Base-by-base conservation (phyloP, 2,797 vertebrate genomes). In the Acipenser oxyrinchus region DNA sequence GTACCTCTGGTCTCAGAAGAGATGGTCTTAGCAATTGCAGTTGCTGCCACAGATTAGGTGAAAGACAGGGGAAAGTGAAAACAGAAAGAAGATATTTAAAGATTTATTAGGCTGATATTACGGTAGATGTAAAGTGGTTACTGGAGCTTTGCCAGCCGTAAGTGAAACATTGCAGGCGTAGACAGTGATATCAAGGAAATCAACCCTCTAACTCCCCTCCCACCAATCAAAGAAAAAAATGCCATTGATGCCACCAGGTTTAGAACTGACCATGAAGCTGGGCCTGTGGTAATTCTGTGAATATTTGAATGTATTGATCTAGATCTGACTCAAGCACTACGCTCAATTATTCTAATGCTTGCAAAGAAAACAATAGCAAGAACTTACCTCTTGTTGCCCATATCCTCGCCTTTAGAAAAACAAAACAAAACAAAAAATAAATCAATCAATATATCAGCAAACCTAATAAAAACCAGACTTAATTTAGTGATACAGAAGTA, bases 1-100 rank as follows among this genome's bases (percentile, higher is more conserved):
- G 74, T 97, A 98, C 95, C 95, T 99, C 95, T 73, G 94, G 93
- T 84, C 94, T 96, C 79, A 98, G 95, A 80, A 97, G 94, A 85
- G 94, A 95, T 77, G 95, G 93, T 84, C 93, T 95, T 91, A 99
- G 88, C 83, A 98, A 88, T 88, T 98, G 95, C 82, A 96, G 94
- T 84, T 95, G 95, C 91, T 95, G 79, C 66, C 82, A 86, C 83
- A 82, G 75, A 85, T 90, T 77, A 85, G 74, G 70, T 77, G 64
- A 78, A 77, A 87, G 51, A 80, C 70, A 78, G 76, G 66, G 66
- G 67, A 70, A 64, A 65, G 68, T 68, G 64, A 59, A 75, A 79
- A 72, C 9, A 62, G 62, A 81, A 51, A 81, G 52, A 72, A 62
- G 65, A 72, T 7, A 74, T 66, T 58, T 53, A 69, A 71, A 73